A percentile compares a stretch with the other conserved stretches of the same genome.
Conservation (phyloP, 2,888 invertebrate genomes). For the Heliconius sara region DNA sequence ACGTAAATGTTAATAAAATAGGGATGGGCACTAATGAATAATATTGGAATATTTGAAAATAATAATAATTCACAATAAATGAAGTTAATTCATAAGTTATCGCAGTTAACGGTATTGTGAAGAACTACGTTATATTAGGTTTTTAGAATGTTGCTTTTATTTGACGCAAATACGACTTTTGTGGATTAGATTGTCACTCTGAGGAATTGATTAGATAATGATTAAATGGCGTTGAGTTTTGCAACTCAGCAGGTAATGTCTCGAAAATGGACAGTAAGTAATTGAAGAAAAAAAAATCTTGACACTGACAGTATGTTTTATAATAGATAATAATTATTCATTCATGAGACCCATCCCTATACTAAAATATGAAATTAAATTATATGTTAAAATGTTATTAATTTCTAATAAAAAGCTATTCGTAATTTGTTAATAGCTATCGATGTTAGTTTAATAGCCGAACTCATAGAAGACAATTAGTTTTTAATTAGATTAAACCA, state of each 20-base stretch:
- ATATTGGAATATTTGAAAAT: neutral
- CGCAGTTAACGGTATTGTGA: too few species aligned
- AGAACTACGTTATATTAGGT: neutral
- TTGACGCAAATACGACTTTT: neutral
- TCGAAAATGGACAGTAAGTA: neutral
- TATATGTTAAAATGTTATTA: slow-evolving; percentile 16
- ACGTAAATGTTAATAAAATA: slow-evolving; percentile 14
- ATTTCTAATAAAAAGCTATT: slow-evolving; percentile 8
- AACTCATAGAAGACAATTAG: neutral
- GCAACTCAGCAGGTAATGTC: neutral
- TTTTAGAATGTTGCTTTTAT: neutral
- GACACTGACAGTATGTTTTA: too few species aligned
- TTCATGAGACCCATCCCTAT: slow-evolving; percentile 16
- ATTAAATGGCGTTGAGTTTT: neutral
- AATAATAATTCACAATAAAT: too few species aligned
- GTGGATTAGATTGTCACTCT: neutral
- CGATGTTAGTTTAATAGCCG: slow-evolving; percentile 2
- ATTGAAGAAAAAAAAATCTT: neutral
- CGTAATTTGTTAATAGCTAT: slow-evolving; percentile 8
- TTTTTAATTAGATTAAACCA: neutral
- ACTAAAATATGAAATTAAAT: slow-evolving; percentile 3
- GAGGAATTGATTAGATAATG: neutral
- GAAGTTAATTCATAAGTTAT: too few species aligned
- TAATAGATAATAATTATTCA: neutral
- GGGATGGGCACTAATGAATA: slow-evolving; percentile 1